These are phyloP conservation scores for Cataglyphis altisquamis DNA, from an alignment of 2,888 invertebrate genomes.

Conservation along the genomic window DNA sequence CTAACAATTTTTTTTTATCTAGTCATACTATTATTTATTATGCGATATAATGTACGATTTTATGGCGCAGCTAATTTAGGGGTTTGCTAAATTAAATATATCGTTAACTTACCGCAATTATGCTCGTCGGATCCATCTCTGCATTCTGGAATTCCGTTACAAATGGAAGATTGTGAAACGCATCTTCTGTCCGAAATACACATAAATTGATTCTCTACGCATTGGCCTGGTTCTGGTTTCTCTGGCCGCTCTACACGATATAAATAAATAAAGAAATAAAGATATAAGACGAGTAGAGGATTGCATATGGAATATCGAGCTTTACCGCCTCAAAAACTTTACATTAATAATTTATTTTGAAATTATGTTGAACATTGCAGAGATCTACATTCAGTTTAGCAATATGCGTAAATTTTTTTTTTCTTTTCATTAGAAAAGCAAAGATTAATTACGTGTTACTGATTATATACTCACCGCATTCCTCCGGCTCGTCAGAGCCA, in stretches of 20 bases:
- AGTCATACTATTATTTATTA: neutral
- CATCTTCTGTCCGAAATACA: conserved; percentile 85
- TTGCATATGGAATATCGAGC: neutral
- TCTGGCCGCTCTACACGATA: conserved; percentile 1
- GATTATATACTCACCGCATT: conserved; percentile 78
- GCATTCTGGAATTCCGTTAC: conserved; percentile 88
- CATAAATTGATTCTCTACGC: conserved; percentile 83
- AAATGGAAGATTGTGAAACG: conserved; percentile 85
- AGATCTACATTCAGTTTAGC: neutral
- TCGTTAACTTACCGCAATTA: conserved; percentile 84
- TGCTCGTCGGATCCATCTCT: conserved; percentile 88
- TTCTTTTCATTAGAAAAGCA: neutral
- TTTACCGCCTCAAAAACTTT: neutral
- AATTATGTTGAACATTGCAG: neutral
- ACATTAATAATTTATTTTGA: neutral
- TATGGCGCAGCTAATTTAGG: neutral
- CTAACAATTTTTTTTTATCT: neutral
- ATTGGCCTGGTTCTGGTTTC: conserved; percentile 73
- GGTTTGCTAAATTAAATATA: neutral
- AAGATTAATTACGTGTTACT: neutral
- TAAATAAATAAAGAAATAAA: neutral
- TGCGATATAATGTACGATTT: neutral
- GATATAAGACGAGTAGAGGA: neutral
- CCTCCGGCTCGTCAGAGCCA: conserved; percentile 85
- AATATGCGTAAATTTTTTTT: neutral